A percentile compares a stretch with the other conserved stretches of the same genome.
These are phyloP conservation scores for Meloidogyne hapla DNA, from an alignment of 1,140 invertebrate genomes.

Conservation along the genomic window DNA sequence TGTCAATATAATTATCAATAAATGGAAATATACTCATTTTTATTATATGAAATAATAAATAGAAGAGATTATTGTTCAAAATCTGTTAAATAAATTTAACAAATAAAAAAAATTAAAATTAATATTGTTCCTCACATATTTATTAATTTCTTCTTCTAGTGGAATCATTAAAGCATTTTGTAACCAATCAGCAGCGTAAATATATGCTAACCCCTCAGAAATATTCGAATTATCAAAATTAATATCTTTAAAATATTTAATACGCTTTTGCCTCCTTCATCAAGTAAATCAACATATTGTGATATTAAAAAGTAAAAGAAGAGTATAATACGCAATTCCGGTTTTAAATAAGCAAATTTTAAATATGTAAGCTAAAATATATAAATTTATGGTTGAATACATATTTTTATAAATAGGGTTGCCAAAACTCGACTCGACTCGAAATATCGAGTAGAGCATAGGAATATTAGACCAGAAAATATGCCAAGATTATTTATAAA, in stretches of 20 bases:
- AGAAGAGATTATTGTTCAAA: background rate
- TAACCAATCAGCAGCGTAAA: constrained; percentile 2
- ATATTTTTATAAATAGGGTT: too few species aligned
- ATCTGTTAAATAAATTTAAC: background rate
- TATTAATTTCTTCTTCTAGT: background rate
- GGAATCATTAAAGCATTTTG: background rate
- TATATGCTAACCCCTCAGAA: background rate
- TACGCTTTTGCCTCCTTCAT: background rate
- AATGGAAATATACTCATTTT: background rate
- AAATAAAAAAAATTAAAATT: too few species aligned
- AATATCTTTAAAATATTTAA: background rate
- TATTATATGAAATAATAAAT: background rate
- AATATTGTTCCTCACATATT: background rate
- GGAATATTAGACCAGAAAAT: too few species aligned
- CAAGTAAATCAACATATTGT: background rate
- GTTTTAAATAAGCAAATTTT: background rate
- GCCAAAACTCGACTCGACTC: too few species aligned
- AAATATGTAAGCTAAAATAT: background rate
- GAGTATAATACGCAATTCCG: background rate
- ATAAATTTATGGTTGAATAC: too few species aligned
- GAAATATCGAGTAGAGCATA: too few species aligned
- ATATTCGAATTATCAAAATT: background rate
- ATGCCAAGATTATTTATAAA: too few species aligned
- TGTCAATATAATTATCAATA: background rate
- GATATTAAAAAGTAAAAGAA: constrained; percentile 2